A percentile compares a stretch with the other conserved stretches of the same genome.
phyloP scores from a whole-genome alignment of 30 jellyfish, hydroid and myxozoan genomes.

The Aurelia aurita complex sp. Pacific region DNA sequence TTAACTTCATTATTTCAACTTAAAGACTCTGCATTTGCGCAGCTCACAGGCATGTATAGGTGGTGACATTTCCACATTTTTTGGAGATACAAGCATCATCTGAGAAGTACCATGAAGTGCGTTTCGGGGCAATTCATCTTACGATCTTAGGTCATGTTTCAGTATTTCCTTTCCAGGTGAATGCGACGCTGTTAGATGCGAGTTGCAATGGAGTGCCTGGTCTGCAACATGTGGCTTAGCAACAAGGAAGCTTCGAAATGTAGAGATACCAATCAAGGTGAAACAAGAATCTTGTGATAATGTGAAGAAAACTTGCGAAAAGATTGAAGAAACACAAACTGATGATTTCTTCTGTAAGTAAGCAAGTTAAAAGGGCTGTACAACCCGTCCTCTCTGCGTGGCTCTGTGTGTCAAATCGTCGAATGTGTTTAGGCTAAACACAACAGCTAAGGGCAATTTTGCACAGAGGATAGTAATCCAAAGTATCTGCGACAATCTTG shows the following conservation, averaged over 20 bases:
- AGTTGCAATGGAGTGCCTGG: conserved; percentile 74
- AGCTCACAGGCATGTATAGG: too few relatives aligned
- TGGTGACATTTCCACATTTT: too few relatives aligned
- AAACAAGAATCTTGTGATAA: conserved; percentile 62
- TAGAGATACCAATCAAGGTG: conserved; percentile 39
- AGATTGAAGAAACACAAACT: conserved; percentile 45
- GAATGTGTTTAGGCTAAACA: not conserved
- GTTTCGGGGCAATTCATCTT: too few relatives aligned
- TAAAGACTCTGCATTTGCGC: too few relatives aligned
- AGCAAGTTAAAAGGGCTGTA: too few relatives aligned
- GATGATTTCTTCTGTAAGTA: conserved; percentile 63
- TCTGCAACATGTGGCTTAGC: conserved; percentile 75
- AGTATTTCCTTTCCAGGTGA: conserved; percentile 47
- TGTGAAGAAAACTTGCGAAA: conserved; percentile 48
- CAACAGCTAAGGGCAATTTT: not conserved
- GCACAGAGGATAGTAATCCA: not conserved
- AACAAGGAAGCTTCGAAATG: conserved; percentile 36
- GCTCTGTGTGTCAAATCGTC: too few relatives aligned
- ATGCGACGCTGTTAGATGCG: conserved; percentile 70
- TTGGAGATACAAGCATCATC: too few relatives aligned
- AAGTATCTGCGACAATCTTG: not conserved
- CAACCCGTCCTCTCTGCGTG: too few relatives aligned
- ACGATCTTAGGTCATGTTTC: too few relatives aligned
- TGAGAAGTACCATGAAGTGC: too few relatives aligned
- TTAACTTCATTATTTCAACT: too few relatives aligned